Percentiles rank a stretch among this genome's conserved stretches.
Evolutionary conservation across 1,140 invertebrate species (phyloP).

Genomic region (Myzus persicae): DNA sequence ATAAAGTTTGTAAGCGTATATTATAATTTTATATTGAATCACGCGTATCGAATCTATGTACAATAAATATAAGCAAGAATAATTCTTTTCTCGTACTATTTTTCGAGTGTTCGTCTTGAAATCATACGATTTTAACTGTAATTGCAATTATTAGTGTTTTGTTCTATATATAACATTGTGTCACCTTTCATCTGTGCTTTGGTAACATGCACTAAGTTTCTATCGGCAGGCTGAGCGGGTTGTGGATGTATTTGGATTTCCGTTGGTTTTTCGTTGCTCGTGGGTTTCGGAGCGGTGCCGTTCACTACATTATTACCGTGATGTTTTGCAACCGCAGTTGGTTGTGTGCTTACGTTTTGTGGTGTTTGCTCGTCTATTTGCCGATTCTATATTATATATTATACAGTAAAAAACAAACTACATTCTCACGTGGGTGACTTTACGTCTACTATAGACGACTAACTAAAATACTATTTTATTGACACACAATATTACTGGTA

Average conservation of each 20-base stretch:
- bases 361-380: constrained; percentile 33
- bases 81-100: not conserved
- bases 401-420: not conserved
- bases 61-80: not conserved
- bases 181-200: constrained; percentile 60
- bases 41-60: not conserved
- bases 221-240: not conserved
- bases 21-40: not conserved
- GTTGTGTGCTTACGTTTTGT: constrained; percentile 7
- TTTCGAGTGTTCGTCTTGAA: not conserved
- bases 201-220: constrained; percentile 57
- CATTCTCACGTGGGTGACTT: not conserved
- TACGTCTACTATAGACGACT: not conserved
- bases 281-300: not conserved
- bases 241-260: not conserved
- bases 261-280: constrained; percentile 7
- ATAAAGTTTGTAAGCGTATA: not conserved
- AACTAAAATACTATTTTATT: not conserved
- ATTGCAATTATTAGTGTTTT: not conserved
- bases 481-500: not conserved
- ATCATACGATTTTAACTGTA: not conserved
- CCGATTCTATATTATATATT: constrained; percentile 31
- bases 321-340: not conserved
- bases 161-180: not conserved
- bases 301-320: constrained; percentile 33